These are phyloP conservation scores for Hetaerina titia DNA, from an alignment of 2,888 invertebrate species.

Conservation along the genomic window DNA sequence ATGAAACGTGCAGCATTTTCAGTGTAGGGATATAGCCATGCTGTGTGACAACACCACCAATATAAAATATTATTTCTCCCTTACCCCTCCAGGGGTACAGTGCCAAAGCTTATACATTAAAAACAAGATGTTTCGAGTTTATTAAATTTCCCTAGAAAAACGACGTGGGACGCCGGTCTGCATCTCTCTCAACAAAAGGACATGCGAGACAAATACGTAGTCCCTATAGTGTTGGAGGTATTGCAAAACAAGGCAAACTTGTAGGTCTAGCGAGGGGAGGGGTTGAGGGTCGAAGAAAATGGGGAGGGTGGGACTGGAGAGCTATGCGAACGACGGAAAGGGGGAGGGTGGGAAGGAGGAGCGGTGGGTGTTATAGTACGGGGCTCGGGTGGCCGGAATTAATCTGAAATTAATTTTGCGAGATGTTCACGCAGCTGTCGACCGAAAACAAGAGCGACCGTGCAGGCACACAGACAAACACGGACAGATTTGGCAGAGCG, in stretches of 20 bases:
- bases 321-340: background rate
- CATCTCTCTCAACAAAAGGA: background rate
- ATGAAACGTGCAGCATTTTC: background rate
- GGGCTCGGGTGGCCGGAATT: slow-evolving; percentile 34
- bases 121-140: background rate
- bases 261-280: background rate
- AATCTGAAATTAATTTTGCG: slow-evolving; percentile 59
- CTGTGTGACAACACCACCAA: background rate
- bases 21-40: background rate
- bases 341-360: background rate
- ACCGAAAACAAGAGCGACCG: slow-evolving; percentile 41
- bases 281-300: background rate
- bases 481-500: slow-evolving; percentile 28
- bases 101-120: background rate
- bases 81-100: background rate
- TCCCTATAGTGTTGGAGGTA: background rate
- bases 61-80: background rate
- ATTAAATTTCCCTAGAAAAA: background rate
- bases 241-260: background rate
- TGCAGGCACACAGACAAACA: background rate
- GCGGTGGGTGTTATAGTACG: background rate
- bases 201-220: slow-evolving; percentile 1
- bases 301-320: background rate
- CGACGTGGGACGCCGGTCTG: background rate
- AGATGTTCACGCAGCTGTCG: slow-evolving; percentile 57